These are phyloP conservation scores for Scelioninae gen. 2 DNA, from an alignment of 2,888 invertebrate species.

Conservation along the genomic window DNA sequence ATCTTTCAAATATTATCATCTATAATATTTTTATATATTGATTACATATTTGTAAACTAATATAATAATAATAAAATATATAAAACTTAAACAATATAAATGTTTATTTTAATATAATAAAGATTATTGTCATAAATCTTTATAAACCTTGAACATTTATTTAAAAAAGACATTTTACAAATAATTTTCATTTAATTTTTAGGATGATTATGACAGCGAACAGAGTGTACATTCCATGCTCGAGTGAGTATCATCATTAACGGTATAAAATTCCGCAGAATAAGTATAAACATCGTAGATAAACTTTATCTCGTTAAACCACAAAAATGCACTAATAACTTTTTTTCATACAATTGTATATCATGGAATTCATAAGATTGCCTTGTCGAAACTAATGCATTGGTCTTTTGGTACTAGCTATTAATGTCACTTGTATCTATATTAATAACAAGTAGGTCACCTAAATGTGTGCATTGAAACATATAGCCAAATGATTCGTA, in stretches of 20 bases:
- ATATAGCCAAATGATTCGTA: slow-evolving; percentile 50
- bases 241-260: slow-evolving; percentile 81
- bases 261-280: slow-evolving; percentile 46
- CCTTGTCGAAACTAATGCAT: slow-evolving; percentile 52
- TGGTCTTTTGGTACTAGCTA: slow-evolving; percentile 56
- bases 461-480: slow-evolving; percentile 60
- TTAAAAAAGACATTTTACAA: not conserved
- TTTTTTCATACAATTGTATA: slow-evolving; percentile 16
- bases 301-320: slow-evolving; percentile 40
- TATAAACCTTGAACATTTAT: too few relatives aligned
- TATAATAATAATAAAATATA: too few relatives aligned
- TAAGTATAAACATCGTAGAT: slow-evolving; percentile 46
- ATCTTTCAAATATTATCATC: too few relatives aligned
- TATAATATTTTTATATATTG: too few relatives aligned
- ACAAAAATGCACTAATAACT: slow-evolving; percentile 33
- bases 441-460: slow-evolving; percentile 65
- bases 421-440: slow-evolving; percentile 61
- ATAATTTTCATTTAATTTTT: slow-evolving; percentile 74
- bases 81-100: too few relatives aligned
- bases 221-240: slow-evolving; percentile 85
- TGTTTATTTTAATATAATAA: too few relatives aligned
- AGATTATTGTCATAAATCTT: too few relatives aligned
- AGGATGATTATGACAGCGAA: slow-evolving; percentile 89
- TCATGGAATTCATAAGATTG: slow-evolving; percentile 36
- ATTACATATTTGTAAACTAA: too few relatives aligned